phyloP scores from a whole-genome alignment of 1,140 invertebrate genomes.

The Megalonaias nervosa region DNA sequence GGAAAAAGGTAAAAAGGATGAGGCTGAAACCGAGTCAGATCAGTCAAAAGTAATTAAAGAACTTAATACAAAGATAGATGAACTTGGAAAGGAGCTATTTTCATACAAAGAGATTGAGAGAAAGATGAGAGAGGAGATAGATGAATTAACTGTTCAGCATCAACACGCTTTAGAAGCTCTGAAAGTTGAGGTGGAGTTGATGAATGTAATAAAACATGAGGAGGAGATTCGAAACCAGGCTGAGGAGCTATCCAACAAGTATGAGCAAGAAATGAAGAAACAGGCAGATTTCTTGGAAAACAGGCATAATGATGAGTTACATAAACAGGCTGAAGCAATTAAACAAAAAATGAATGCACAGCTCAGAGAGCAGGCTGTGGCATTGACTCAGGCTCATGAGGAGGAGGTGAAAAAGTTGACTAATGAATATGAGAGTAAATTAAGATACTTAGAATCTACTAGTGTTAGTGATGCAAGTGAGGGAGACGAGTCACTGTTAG shows the following conservation, averaged over 20 bases:
- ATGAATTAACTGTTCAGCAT: constrained; percentile 25
- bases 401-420: constrained; percentile 20
- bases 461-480: constrained; percentile 11
- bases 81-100: constrained; percentile 36
- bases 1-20: constrained; percentile 44
- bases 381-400: constrained; percentile 27
- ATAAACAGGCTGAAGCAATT: constrained; percentile 27
- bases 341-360: constrained; percentile 16
- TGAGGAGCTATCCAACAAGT: constrained; percentile 33
- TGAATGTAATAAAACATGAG: constrained; percentile 33
- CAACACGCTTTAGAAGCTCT: constrained; percentile 25
- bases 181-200: constrained; percentile 37
- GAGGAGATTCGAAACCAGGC: constrained; percentile 28
- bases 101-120: constrained; percentile 25
- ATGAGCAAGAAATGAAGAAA: constrained; percentile 34
- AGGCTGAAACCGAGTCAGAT: constrained; percentile 22
- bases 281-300: constrained; percentile 39
- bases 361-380: constrained; percentile 26
- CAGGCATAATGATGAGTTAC: constrained; percentile 41
- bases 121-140: constrained; percentile 40
- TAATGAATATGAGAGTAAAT: constrained; percentile 20
- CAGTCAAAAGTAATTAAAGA: constrained; percentile 32
- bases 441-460: neutral
- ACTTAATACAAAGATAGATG: constrained; percentile 36
- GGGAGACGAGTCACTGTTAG: constrained; percentile 7